phyloP scores from a whole-genome alignment of 2,113 vertebrate species.

The Asarcornis scutulata region DNA sequence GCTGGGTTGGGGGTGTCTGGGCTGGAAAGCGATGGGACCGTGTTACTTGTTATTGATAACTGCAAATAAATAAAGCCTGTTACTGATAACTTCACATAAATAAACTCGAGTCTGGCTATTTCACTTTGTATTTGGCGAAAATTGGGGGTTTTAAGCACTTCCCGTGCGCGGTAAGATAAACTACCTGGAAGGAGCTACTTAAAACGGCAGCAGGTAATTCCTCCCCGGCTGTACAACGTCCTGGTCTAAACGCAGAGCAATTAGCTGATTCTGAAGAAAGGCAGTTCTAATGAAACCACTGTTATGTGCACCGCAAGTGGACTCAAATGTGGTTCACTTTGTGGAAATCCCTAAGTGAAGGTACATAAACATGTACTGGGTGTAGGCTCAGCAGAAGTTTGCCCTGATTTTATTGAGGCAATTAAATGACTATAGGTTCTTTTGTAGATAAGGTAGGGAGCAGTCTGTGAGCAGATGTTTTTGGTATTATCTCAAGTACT shows the following conservation, averaged over 20 bases:
- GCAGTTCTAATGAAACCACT: accelerated
- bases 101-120: accelerated
- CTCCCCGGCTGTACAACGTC: neutral
- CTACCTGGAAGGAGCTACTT: neutral
- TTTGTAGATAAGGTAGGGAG: neutral
- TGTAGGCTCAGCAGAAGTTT: neutral
- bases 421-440: neutral
- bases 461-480: neutral
- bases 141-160: accelerated
- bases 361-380: neutral
- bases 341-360: neutral
- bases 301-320: accelerated
- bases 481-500: neutral
- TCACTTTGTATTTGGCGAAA: accelerated
- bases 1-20: too few relatives aligned
- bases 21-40: neutral
- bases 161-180: neutral
- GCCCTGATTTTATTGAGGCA: neutral
- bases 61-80: neutral
- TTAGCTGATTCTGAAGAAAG: neutral
- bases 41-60: accelerated
- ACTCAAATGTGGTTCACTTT: accelerated
- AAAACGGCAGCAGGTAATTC: neutral
- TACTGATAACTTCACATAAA: accelerated
- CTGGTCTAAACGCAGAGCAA: neutral